Base-by-base conservation (phyloP, 2,113 vertebrate genomes). In the Setophaga kirtlandii region DNA sequence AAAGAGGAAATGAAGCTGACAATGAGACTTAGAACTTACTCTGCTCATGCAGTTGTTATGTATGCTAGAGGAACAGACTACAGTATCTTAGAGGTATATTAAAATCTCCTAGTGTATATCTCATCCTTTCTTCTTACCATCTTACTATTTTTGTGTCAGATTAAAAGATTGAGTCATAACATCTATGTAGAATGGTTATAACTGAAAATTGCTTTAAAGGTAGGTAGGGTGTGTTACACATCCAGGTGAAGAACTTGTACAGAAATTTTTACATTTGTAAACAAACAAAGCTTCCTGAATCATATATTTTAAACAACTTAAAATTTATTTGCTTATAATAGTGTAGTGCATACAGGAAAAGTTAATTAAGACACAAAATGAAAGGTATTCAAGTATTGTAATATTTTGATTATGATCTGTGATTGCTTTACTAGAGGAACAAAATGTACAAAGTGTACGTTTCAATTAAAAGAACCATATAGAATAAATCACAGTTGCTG, bases 11-110 rank as follows among this genome's bases (percentile, higher is more conserved):
- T 99, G 99, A 99, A 99, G 71, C 97, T 99, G 64, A 98, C 98
- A 12, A 98, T 99, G 97, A 97, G 98, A 47, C 98, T 99, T 28
- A 96, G 98, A 84, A 99, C 99, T 2, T 99, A 99, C 62, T 99
- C 99, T 20, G 96, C 97, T 63, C 99, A 99, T 23, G 99, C 99
- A 7, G 98, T 99, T 13, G 98, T 99, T 69, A 99, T 99, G 99
- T 99, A 99, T 5, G 99, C 99, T 21, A 99, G 99, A 89, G 99
- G 99, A 67, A 99, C 99, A 1, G 99, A 99, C 97, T 99, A 99
- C 94, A 99, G 99, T 96, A 99, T 99, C 95, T 98, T 99, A 16
- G 99, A 99, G 99, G 99, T 99, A 95, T 52, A 63, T 70, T 77
- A 67, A 94, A 81, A 69, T 62, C 49, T 89, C 21, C 35, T 65